A percentile compares a stretch with the other conserved stretches of the same genome.
phyloP scores from a whole-genome alignment of 2,797 vertebrate genomes.

The Betta splendens region DNA sequence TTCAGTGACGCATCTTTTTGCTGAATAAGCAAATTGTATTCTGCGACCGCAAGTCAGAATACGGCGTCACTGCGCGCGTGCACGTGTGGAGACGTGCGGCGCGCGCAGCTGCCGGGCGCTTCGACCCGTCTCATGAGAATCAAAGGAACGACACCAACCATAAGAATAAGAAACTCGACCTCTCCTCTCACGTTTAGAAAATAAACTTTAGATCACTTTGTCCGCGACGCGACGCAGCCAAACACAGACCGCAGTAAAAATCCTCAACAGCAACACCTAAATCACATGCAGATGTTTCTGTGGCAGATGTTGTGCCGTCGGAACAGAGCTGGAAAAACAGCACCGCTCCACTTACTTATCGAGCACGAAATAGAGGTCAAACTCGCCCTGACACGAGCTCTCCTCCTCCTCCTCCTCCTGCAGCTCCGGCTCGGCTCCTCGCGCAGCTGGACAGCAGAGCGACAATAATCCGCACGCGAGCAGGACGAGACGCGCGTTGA shows the following conservation, averaged over 20 bases:
- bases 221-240: too few relatives aligned
- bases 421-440: slow-evolving; percentile 67
- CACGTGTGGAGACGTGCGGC: too few relatives aligned
- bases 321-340: background rate
- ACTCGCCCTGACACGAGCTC: slow-evolving; percentile 89
- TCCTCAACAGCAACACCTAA: background rate
- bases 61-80: slow-evolving; percentile 31
- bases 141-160: too few relatives aligned
- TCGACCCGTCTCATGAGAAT: too few relatives aligned
- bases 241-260: too few relatives aligned
- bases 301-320: too few relatives aligned
- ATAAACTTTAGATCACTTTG: too few relatives aligned
- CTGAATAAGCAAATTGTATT: slow-evolving; percentile 75
- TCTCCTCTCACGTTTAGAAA: too few relatives aligned
- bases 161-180: too few relatives aligned
- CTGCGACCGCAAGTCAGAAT: slow-evolving; percentile 45
- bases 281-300: slow-evolving; percentile 11
- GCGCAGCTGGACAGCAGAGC: slow-evolving; percentile 50
- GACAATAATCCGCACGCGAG: slow-evolving; percentile 78
- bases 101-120: background rate
- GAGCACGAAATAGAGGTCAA: slow-evolving; percentile 93
- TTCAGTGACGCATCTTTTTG: slow-evolving; percentile 41
- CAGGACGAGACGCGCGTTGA: slow-evolving; percentile 50
- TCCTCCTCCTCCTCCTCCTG: slow-evolving; percentile 79
- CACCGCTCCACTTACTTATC: slow-evolving; percentile 88